Evolutionary conservation across 2,888 invertebrate species (phyloP), one percentile per base, ranked within the genome.

Genomic region (Protodeltote pygarga): DNA sequence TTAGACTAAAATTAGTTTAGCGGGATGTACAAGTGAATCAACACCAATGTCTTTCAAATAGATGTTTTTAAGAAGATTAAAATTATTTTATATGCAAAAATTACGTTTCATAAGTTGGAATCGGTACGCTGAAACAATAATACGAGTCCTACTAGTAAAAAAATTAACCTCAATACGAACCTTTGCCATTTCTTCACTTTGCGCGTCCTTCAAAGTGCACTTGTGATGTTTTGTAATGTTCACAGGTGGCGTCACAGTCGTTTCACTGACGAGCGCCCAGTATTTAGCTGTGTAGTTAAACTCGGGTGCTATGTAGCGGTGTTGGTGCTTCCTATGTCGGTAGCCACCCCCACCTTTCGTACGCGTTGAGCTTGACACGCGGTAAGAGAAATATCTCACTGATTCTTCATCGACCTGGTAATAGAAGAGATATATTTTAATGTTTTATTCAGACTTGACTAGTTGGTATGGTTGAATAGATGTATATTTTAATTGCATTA

Each of bases 271-370:
- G 10, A 91, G 63, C 0, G 91, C 89, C 92, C 91, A 91, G 68
- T 92, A 91, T 38, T 88, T 87, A 2, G 87, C 89, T 0, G 92
- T 91, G 62, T 88, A 85, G 73, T 91, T 91, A 46, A 91, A 89
- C 60, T 91, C 92, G 0, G 92, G 92, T 0, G 91, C 91, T 40
- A 92, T 81, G 68, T 92, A 92, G 21, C 91, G 81, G 45, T 92
- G 91, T 49, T 92, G 91, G 33, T 90, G 87, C 39, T 91, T 90
- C 38, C 89, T 77, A 45, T 87, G 89, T 1, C 89, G 77, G 58
- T 85, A 86, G 0, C 89, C 85, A 1, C 87, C 89, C 0, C 91
- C 91, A 0, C 92, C 91, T 59, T 90, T 90, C 9, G 85, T 88
- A 4, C 90, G 77, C 0, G 90, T 91, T 0, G 83, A 82, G 49